Evolutionary conservation across 2,797 vertebrate species (phyloP).

Genomic region (Gymnodraco acuticeps): DNA sequence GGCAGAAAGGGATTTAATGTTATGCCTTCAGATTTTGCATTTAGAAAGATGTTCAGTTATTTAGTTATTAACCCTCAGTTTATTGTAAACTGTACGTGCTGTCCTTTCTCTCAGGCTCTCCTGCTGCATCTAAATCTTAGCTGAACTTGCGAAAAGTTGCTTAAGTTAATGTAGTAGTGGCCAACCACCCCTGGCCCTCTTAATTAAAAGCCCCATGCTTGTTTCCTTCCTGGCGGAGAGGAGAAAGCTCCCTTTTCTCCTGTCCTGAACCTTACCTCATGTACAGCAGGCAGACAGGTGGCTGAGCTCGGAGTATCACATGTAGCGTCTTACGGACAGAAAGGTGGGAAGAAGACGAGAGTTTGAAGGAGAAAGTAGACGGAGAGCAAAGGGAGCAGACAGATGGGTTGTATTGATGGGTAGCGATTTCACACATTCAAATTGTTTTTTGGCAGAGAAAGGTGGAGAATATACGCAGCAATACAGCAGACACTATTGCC

Average conservation of each 20-base stretch:
- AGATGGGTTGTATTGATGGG: constrained; percentile 24
- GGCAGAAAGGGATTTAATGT: background rate
- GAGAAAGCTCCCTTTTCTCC: constrained; percentile 28
- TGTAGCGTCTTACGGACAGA: background rate
- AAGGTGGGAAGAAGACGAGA: constrained; percentile 21
- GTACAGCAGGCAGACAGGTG: constrained; percentile 20
- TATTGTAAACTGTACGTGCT: background rate
- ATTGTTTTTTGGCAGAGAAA: constrained; percentile 17
- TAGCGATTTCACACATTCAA: constrained; percentile 17
- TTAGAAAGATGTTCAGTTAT: background rate
- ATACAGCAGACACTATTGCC: background rate
- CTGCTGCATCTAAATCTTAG: constrained; percentile 42
- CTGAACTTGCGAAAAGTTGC: constrained; percentile 20
- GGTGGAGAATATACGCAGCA: background rate
- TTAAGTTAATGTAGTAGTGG: constrained; percentile 25
- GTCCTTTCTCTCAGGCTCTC: background rate
- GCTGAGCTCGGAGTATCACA: constrained; percentile 28
- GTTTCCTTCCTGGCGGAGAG: constrained; percentile 48
- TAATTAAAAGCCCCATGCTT: constrained; percentile 67
- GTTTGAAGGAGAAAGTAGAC: constrained; percentile 44
- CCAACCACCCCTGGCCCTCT: constrained; percentile 55
- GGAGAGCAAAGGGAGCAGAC: constrained; percentile 24
- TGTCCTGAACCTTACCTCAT: background rate
- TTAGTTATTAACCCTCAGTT: constrained; percentile 4
- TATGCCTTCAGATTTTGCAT: constrained; percentile 8